Evolutionary conservation across 2,113 vertebrate genomes (phyloP).

Genomic region (Oreochromis tanganicae): DNA sequence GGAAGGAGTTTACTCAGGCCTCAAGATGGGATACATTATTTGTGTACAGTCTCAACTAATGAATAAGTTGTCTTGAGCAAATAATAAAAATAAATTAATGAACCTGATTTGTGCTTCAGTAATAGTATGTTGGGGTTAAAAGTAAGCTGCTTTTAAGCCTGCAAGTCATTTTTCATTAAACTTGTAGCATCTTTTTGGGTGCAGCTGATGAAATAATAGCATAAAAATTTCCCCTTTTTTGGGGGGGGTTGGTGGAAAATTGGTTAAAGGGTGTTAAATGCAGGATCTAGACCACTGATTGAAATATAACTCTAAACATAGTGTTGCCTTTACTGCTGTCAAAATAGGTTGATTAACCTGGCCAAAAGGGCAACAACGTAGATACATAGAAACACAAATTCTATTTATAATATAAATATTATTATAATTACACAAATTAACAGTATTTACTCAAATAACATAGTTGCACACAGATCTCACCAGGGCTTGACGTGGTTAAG

Average conservation of each 20-base stretch:
- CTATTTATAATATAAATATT: neutral
- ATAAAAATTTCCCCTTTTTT: neutral
- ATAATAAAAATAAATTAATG: constrained; percentile 60
- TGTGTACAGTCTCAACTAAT: constrained; percentile 65
- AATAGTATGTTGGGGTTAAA: neutral
- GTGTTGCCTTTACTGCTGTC: neutral
- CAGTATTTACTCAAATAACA: neutral
- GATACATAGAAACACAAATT: neutral
- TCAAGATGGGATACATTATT: constrained; percentile 45
- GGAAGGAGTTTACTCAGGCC: constrained; percentile 53
- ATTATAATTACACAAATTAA: neutral
- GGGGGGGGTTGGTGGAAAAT: neutral
- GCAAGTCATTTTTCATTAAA: neutral
- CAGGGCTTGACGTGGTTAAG: neutral
- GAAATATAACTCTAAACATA: neutral
- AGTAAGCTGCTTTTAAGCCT: neutral
- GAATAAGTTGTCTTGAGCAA: constrained; percentile 49
- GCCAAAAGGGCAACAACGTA: neutral
- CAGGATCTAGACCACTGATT: neutral
- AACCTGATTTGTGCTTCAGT: neutral
- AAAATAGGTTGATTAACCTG: neutral
- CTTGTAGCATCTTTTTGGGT: neutral
- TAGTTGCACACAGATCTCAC: neutral
- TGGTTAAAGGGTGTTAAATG: neutral
- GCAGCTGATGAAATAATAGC: neutral